Evolutionary conservation across 1,140 invertebrate species (phyloP).

Genomic region (Hylaeus anthracinus): DNA sequence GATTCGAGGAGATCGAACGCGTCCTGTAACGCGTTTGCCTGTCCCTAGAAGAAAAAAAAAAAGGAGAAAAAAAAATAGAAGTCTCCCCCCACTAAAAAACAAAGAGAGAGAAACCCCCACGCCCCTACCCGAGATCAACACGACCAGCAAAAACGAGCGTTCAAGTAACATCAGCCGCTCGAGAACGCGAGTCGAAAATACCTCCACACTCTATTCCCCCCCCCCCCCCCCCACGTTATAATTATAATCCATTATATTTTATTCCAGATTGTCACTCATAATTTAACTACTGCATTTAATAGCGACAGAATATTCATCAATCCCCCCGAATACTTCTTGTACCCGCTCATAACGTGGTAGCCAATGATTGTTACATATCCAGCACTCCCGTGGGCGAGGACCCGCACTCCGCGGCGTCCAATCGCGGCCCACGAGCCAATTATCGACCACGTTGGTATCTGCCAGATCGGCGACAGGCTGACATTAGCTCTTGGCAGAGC

Average conservation of each 20-base stretch:
- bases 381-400: conserved; percentile 65
- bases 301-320: conserved; percentile 65
- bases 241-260: conserved; percentile 80
- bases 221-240: conserved; percentile 60
- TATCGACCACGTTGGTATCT: conserved; percentile 32
- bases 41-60: background rate
- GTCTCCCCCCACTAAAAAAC: background rate
- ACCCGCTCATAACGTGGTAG: conserved; percentile 68
- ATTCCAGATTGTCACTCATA: conserved; percentile 79
- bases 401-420: conserved; percentile 65
- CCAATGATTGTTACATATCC: conserved; percentile 61
- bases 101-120: background rate
- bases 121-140: conserved; percentile 8
- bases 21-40: background rate
- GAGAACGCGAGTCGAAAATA: conserved; percentile 41
- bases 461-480: conserved; percentile 5
- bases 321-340: conserved; percentile 55
- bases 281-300: conserved; percentile 71
- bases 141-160: conserved; percentile 16
- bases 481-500: conserved; percentile 58
- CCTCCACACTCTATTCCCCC: conserved; percentile 36
- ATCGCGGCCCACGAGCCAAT: conserved; percentile 27
- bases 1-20: conserved; percentile 34
- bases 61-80: conserved; percentile 14
- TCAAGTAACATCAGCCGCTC: conserved; percentile 17